A percentile compares a stretch with the other conserved stretches of the same genome.
phyloP scores from a whole-genome alignment of 2,888 invertebrate species.

The Conistra vaccinii region DNA sequence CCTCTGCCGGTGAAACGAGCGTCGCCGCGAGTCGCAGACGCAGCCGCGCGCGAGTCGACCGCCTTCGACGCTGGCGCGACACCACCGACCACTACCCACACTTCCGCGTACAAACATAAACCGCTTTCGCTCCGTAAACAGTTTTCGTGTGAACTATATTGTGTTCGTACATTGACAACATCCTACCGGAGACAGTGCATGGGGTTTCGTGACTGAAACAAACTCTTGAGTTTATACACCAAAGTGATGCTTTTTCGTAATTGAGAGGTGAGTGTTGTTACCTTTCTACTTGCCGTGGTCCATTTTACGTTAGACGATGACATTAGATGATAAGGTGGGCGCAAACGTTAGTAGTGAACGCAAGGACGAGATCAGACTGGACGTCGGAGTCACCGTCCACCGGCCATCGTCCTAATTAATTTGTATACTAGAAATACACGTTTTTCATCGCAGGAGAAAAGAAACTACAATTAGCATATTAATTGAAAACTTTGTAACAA shows the following conservation, averaged over 20 bases:
- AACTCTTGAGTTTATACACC: constrained; percentile 68
- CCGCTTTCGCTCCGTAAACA: constrained; percentile 88
- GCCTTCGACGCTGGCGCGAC: constrained; percentile 77
- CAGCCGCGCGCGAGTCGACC: constrained; percentile 86
- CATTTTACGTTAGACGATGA: constrained; percentile 81
- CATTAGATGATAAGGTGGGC: constrained; percentile 86
- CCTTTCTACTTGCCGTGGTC: constrained; percentile 82
- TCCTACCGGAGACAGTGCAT: constrained; percentile 69
- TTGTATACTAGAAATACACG: constrained; percentile 62
- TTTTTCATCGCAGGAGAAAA: constrained; percentile 52
- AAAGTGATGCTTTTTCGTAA: constrained; percentile 80
- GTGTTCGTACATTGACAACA: constrained; percentile 75
- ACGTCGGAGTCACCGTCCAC: constrained; percentile 70
- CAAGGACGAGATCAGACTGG: constrained; percentile 82
- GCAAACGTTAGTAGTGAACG: constrained; percentile 81
- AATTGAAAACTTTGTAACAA: constrained; percentile 68
- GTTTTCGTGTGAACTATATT: constrained; percentile 77
- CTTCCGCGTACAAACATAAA: constrained; percentile 82
- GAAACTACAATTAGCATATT: constrained; percentile 56
- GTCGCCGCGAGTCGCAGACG: constrained; percentile 82
- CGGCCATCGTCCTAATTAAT: constrained; percentile 60
- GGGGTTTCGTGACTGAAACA: constrained; percentile 67
- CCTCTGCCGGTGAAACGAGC: constrained; percentile 84
- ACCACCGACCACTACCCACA: constrained; percentile 63
- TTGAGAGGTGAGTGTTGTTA: constrained; percentile 83